Base-by-base conservation (phyloP, 2,888 invertebrate species). In the Alviniconcha strummeri region DNA sequence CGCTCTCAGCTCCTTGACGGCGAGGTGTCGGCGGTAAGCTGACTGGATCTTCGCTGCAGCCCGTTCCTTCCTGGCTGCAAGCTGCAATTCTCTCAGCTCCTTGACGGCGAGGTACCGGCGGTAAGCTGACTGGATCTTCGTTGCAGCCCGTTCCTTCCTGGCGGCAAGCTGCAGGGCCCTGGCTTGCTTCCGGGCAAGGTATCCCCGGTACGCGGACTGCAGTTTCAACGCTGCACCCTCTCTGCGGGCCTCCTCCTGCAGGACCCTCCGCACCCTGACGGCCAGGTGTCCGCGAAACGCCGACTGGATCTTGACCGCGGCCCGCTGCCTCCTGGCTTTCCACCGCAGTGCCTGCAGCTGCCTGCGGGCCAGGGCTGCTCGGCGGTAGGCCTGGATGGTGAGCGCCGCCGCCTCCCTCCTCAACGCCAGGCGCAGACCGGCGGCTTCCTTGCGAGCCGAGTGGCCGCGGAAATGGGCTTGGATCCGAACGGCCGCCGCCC, bases 231-330 rank as follows among this genome's bases (percentile, higher is more conserved):
- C 75, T 13, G 75, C 75, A 4, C 15, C 5, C 17, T 55, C 5
- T 75, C 55, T 75, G 7, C 8, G 54, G 7, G 75, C 75, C 36
- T 75, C 54, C 75, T 55, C 54, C 54, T 80, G 78, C 17, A 69
- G 19, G 11, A 15, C 81, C n/a, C 67, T 36, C 54, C 84, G 64
- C 52, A 84, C 74, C 67, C 80, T 86, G 9, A 85, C 85, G 9
- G 83, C 85, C 15, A 80, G n/a, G 67, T 83, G 75, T 11, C 85
- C 84, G 69, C 88, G 83, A 56, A 84, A 80, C 7, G 71, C 71
- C 17, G 86, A 69, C 84, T 90, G 90, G 15, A 90, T 86, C 15
- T 69, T 87, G 9, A 81, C 83, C 8, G 87, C 88, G 64, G 88
- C 88, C 9, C 17, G 6, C 19, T 76, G 19, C 67, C 54, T 74